These are phyloP conservation scores for Lepisosteus oculatus DNA, from an alignment of 2,113 vertebrate genomes.

Conservation along the genomic window DNA sequence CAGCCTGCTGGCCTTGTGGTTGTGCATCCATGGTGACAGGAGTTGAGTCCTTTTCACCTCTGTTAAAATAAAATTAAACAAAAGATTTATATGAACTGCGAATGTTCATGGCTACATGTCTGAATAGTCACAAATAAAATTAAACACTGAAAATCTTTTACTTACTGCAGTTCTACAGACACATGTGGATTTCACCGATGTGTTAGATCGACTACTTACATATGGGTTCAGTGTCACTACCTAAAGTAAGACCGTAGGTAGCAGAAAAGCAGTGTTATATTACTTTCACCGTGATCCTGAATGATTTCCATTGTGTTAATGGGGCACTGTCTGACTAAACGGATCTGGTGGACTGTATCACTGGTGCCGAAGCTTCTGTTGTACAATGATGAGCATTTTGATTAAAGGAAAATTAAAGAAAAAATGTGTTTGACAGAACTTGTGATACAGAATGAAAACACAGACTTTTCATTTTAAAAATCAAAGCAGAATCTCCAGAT, in stretches of 20 bases:
- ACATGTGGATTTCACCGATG: neutral
- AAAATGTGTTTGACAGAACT: no score
- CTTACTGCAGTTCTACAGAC: neutral
- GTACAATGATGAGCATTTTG: no score
- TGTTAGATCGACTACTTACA: neutral
- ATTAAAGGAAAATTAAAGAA: no score
- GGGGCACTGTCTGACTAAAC: constrained; percentile 25
- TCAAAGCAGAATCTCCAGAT: no score
- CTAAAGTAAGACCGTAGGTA: constrained; percentile 5
- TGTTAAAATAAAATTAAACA: constrained; percentile 49
- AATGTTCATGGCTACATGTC: neutral
- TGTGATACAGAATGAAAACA: no score
- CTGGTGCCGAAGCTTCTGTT: no score
- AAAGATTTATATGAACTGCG: neutral
- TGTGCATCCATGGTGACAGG: constrained; percentile 83
- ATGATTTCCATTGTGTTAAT: constrained; percentile 37
- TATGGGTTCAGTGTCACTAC: neutral
- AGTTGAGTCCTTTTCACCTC: constrained; percentile 56
- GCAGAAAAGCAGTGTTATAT: constrained; percentile 26
- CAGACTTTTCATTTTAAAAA: no score
- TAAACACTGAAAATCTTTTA: no score
- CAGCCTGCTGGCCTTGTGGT: constrained; percentile 81
- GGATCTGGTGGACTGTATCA: constrained; percentile 2
- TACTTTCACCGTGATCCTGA: constrained; percentile 18
- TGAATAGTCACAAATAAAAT: no score